Base-by-base conservation (phyloP, 1,140 invertebrate species). In the Drosophila guanche region DNA sequence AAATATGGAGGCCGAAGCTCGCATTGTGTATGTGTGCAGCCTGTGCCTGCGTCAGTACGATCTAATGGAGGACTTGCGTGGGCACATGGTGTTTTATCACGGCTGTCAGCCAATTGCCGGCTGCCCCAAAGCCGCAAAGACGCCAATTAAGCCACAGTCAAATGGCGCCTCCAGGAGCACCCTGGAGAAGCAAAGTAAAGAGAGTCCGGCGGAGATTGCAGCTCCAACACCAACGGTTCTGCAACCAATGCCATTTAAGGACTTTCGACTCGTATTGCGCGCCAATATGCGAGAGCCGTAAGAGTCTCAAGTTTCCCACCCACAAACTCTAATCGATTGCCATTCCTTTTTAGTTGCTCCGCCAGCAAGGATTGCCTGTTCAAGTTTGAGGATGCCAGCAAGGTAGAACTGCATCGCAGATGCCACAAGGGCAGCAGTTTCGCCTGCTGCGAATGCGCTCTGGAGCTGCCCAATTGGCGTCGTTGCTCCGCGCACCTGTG, bases 401-500 rank as follows among this genome's bases (percentile, higher is more conserved):
- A 91, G 42, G 90, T 93, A 75, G 74, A 91, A 25, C 80, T 92
- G 54, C 94, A 94, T 65, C 76, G 81, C 1, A 79, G 90, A 16
- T 94, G 93, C 69, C 94, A 94, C 72, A 89, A 91, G 6, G 58
- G 54, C 0, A 45, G 8, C 14, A 83, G 48, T 92, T 94, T 79
- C 92, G 92, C 71, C 20, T 94, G 94, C 79, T 91, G 63, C 25
- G 80, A 93, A 43, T 94, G 94, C 60, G 91, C 92, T 14, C 61
- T 90, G 50, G 92, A 91, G 59, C 92, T 93, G 74, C 77, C 92
- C 0, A 92, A 93, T 55, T 96, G 95, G 95, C 90, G 93, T 8
- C 90, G 92, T 4, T 93, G 95, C 65, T 93, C 93, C 5, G 90
- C 93, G 62, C 95, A 96, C 91, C 84, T 96, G 57, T 95, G 95